Conservation (phyloP, 2,797 vertebrate species). For the Sciurus carolinensis region DNA sequence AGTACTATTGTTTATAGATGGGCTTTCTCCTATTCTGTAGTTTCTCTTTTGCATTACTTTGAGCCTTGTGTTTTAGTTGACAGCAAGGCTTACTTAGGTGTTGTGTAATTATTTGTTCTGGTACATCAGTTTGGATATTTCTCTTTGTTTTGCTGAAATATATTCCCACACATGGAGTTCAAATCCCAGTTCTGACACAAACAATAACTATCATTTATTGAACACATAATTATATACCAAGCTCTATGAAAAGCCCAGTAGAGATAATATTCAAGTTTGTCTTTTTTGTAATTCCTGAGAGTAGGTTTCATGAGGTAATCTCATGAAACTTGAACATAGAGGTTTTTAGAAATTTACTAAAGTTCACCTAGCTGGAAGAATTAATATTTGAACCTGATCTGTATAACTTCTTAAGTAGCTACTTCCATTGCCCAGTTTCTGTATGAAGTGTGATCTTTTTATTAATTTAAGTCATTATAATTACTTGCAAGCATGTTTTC, state of each 20-base stretch:
- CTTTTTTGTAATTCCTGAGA: neutral
- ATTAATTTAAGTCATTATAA: neutral
- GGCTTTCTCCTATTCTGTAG: neutral
- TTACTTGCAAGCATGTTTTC: neutral
- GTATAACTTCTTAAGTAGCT: neutral
- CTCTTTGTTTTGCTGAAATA: slow-evolving; percentile 51
- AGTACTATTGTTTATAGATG: neutral
- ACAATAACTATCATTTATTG: neutral
- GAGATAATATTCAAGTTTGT: neutral
- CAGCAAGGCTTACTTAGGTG: neutral
- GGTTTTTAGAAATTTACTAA: neutral
- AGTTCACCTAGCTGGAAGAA: neutral
- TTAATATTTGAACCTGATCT: neutral
- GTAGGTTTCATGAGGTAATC: neutral
- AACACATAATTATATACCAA: neutral
- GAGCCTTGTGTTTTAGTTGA: neutral
- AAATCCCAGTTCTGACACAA: neutral
- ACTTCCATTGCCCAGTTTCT: neutral
- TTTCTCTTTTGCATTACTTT: neutral
- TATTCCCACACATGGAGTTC: neutral
- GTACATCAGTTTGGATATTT: slow-evolving; percentile 19
- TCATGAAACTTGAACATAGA: neutral
- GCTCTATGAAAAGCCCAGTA: neutral
- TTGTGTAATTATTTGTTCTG: slow-evolving; percentile 1
- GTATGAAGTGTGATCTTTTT: neutral